Evolutionary conservation across 2,113 vertebrate species (phyloP).

Genomic region (Enhydra lutris): DNA sequence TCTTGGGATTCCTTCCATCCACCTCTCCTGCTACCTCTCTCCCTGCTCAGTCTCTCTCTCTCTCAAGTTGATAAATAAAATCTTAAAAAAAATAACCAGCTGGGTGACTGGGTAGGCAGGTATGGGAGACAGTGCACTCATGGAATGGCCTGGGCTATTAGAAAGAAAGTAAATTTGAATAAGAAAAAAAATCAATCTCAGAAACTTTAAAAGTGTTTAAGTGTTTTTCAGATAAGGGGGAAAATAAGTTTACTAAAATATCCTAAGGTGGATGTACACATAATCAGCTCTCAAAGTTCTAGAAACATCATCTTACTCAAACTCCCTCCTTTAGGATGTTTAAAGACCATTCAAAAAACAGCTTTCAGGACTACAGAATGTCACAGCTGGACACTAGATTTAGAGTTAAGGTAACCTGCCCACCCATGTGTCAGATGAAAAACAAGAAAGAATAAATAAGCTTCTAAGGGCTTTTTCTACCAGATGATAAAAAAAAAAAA

Average conservation of each 20-base stretch:
- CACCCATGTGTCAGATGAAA: neutral
- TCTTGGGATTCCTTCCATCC: neutral
- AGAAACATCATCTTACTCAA: neutral
- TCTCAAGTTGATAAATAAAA: neutral
- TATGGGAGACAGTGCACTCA: neutral
- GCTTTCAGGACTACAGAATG: neutral
- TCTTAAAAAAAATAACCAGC: neutral
- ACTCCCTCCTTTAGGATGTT: neutral
- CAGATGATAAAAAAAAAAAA: neutral
- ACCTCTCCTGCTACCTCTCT: neutral
- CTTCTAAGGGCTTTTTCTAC: neutral
- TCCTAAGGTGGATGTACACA: neutral
- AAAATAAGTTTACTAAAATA: constrained; percentile 31
- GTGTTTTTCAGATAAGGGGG: neutral
- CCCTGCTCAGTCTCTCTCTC: neutral
- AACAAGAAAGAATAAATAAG: neutral
- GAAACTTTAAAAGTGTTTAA: constrained; percentile 26
- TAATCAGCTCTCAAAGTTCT: neutral
- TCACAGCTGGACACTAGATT: neutral
- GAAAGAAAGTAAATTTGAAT: neutral
- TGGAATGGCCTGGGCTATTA: neutral
- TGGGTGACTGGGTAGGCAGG: neutral
- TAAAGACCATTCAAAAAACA: neutral
- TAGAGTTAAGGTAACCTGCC: neutral
- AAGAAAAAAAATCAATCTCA: neutral